These are phyloP conservation scores for Neodiprion lecontei DNA, from an alignment of 1,140 invertebrate genomes.

Conservation along the genomic window DNA sequence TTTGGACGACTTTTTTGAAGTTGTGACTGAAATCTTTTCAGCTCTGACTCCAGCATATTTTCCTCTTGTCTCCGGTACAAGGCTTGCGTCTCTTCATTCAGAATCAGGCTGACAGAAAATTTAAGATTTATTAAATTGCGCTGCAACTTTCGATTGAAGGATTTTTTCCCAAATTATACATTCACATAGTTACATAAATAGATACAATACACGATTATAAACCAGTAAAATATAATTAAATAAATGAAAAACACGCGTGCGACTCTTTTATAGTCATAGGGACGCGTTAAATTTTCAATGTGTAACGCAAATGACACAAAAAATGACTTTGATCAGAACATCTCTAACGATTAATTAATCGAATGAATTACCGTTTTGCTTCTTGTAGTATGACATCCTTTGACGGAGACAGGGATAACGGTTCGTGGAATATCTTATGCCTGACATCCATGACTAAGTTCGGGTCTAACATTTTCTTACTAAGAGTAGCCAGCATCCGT, in stretches of 20 bases:
- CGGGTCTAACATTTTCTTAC: constrained; percentile 18
- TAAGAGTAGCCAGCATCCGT: constrained; percentile 12
- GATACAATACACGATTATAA: no score
- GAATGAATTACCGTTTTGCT: constrained; percentile 18
- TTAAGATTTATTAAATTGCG: no score
- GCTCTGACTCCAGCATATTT: constrained; percentile 32
- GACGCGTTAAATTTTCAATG: no score
- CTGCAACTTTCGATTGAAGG: no score
- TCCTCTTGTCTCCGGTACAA: constrained; percentile 32
- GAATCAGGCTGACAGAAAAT: constrained; percentile 13
- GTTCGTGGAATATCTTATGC: constrained; percentile 29
- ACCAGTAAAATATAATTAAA: no score
- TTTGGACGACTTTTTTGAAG: constrained; percentile 37
- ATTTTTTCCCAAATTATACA: no score
- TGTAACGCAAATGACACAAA: no score
- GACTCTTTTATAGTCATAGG: no score
- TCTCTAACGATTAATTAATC: no score
- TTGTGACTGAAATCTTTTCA: constrained; percentile 41
- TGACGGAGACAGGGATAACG: constrained; percentile 16
- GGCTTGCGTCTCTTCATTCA: constrained; percentile 25
- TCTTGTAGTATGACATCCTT: constrained; percentile 16
- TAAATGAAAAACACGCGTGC: no score
- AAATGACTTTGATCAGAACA: neutral
- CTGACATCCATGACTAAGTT: constrained; percentile 38
- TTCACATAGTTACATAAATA: no score